phyloP scores from a whole-genome alignment of 2,797 vertebrate genomes.

The Esox lucius region DNA sequence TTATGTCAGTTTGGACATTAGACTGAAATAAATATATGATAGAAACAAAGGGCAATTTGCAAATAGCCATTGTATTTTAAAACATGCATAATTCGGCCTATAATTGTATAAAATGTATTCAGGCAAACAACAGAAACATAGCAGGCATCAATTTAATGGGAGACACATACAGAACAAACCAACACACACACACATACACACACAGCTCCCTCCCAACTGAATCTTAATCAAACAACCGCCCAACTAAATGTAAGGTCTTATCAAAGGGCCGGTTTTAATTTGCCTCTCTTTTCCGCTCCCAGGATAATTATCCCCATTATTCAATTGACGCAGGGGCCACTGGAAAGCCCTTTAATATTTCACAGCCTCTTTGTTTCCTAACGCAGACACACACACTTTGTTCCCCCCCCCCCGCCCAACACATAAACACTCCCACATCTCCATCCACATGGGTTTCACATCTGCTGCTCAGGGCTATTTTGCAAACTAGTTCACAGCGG shows the following conservation, averaged over 20 bases:
- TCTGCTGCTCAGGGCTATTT: conserved; percentile 28
- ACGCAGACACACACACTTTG: conserved; percentile 37
- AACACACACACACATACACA: conserved; percentile 10
- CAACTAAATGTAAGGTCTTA: conserved; percentile 56
- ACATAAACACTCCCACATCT: conserved; percentile 17
- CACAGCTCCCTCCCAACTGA: conserved; percentile 25
- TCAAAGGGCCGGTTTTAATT: conserved; percentile 65
- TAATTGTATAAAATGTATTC: not conserved
- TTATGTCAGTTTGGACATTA: not conserved
- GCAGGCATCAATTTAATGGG: not conserved
- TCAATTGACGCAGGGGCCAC: conserved; percentile 71
- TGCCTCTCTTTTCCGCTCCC: conserved; percentile 66
- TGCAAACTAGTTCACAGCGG: conserved; percentile 61
- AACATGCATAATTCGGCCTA: not conserved
- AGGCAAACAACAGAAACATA: not conserved
- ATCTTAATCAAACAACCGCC: conserved; percentile 50
- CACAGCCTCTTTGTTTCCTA: conserved; percentile 63
- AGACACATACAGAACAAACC: not conserved
- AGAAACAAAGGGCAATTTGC: not conserved
- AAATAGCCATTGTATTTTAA: not conserved
- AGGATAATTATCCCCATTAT: conserved; percentile 77
- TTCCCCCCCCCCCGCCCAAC: conserved; percentile 9
- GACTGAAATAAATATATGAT: not conserved
- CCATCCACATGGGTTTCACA: conserved; percentile 27
- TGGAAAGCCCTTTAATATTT: conserved; percentile 76